Conservation (phyloP, 2,113 vertebrate genomes). For the mouse (Mus musculus) region DNA sequence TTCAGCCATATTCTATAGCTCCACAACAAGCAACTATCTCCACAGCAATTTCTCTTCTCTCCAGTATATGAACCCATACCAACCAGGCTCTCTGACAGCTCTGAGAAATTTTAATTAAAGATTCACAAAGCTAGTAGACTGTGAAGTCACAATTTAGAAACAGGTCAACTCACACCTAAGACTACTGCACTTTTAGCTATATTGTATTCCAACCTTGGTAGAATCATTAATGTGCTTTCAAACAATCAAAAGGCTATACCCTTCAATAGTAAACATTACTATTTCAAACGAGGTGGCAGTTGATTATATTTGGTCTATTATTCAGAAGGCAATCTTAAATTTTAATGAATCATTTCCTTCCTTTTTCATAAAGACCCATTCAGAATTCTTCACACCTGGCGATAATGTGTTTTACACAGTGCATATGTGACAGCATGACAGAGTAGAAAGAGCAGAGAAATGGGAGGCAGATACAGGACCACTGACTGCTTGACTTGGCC, state of each 20-base stretch:
- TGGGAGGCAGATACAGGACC: neutral
- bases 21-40: neutral
- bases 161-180: neutral
- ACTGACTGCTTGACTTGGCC: neutral
- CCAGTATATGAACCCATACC: neutral
- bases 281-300: neutral
- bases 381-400: neutral
- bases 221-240: neutral
- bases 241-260: conserved; percentile 25
- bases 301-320: neutral
- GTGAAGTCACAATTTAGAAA: conserved; percentile 6
- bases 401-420: neutral
- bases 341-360: conserved; percentile 16
- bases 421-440: neutral
- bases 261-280: conserved; percentile 13
- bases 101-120: neutral
- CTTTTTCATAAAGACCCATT: conserved; percentile 31
- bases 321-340: conserved; percentile 29
- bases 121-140: conserved; percentile 5
- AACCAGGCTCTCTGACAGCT: neutral
- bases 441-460: conserved; percentile 16
- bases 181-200: neutral
- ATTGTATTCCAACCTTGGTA: neutral
- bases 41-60: neutral
- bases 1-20: neutral